Conservation (phyloP, 2,113 vertebrate genomes). For the Labeo rohita region DNA sequence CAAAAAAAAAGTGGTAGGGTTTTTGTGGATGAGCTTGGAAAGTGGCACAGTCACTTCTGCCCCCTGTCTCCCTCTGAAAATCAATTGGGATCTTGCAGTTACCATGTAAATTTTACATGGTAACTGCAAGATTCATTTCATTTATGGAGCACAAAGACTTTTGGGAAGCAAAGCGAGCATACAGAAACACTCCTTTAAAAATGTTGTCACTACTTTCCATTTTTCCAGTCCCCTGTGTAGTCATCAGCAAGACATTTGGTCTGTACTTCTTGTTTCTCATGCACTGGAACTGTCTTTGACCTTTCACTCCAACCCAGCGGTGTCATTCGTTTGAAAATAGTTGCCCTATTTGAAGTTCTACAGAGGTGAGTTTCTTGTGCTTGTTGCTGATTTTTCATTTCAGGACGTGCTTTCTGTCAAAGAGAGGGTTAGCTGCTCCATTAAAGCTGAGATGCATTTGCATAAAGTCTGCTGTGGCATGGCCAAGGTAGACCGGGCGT, state of each 20-base stretch:
- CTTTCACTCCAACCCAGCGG: conserved; percentile 24
- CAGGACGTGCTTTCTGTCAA: not conserved
- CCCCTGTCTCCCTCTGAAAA: not conserved
- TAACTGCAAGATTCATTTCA: no score
- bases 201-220: not conserved
- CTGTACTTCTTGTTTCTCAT: not conserved
- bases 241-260: not conserved
- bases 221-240: not conserved
- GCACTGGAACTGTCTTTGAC: conserved; percentile 30
- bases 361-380: conserved; percentile 22
- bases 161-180: not conserved
- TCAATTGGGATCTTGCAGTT: not conserved
- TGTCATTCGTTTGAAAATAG: conserved; percentile 36
- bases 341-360: conserved; percentile 42
- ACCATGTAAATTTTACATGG: not conserved
- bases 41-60: not conserved
- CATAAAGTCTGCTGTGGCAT: conserved; percentile 16
- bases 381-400: conserved; percentile 2
- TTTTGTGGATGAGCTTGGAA: not conserved
- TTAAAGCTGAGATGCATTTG: conserved; percentile 40
- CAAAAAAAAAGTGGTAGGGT: not conserved
- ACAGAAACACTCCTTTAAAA: not conserved
- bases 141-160: not conserved
- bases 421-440: conserved; percentile 5
- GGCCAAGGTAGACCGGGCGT: conserved; percentile 4